Evolutionary conservation across 2,797 vertebrate genomes (phyloP).

Genomic region (Acanthurus lineatus): DNA sequence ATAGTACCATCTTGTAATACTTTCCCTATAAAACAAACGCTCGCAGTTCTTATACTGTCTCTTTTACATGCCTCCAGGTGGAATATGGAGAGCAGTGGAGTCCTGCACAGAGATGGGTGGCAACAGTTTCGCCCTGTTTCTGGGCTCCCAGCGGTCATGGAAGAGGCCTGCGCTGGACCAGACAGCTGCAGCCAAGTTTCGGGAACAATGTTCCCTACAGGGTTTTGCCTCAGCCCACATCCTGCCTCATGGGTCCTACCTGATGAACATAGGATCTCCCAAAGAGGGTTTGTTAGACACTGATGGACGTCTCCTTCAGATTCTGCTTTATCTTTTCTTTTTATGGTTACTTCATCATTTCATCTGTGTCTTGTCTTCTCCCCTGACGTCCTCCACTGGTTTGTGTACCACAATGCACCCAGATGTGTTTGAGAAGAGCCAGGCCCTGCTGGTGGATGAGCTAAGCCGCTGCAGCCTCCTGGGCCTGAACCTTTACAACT

Average conservation of each 20-base stretch:
- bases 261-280: constrained; percentile 90
- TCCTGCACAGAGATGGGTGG: constrained; percentile 81
- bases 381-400: neutral
- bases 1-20: neutral
- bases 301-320: neutral
- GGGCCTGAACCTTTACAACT: constrained; percentile 85
- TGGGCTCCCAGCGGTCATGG: constrained; percentile 88
- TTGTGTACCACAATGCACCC: constrained; percentile 23
- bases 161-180: constrained; percentile 79
- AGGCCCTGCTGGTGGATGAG: constrained; percentile 86
- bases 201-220: constrained; percentile 67
- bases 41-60: neutral
- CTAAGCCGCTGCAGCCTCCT: constrained; percentile 84
- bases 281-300: constrained; percentile 79
- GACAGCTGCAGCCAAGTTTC: constrained; percentile 80
- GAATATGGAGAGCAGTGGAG: constrained; percentile 87
- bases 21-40: neutral
- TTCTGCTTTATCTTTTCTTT: neutral
- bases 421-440: constrained; percentile 88
- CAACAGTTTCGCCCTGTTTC: constrained; percentile 84
- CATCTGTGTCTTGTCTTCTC: neutral
- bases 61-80: constrained; percentile 71
- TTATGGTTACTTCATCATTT: neutral
- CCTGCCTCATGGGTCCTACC: constrained; percentile 88
- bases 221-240: constrained; percentile 82